Base-by-base conservation (phyloP, 2,113 vertebrate species). In the Melanerpes formicivorus region DNA sequence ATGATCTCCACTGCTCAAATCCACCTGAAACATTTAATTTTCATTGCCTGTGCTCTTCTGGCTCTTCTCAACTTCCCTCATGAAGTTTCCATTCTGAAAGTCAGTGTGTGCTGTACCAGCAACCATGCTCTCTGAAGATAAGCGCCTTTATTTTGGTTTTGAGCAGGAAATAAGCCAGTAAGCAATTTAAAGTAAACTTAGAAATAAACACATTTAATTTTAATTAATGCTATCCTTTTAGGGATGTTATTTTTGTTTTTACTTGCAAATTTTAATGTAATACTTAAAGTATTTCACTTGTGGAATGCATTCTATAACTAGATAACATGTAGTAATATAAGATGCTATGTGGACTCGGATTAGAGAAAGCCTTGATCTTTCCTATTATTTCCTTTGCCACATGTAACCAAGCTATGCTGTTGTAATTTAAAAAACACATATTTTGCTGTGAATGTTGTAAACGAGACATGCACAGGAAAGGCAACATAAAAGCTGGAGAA, bases 21-120 rank as follows among this genome's bases (percentile, higher is more conserved):
- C 1, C 0, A 56, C 58, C 84, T 65, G 70, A 96, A 95, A 94
- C 34, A 78, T 88, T 86, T 84, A 23, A 90, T 91, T 95, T 94
- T 93, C 88, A 80, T 88, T 64, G 54, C 62, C 34, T 88, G 73
- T 54, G 54, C 58, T 94, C 14, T 2, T 32, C 55, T 30, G 23
- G 88, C 59, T 87, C 44, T 62, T 95, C 81, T 87, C 23, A 0
- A 19, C 75, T 92, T 85, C 84, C 69, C 69, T 89, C 60, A 72
- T 70, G 62, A 94, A 79, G 60, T 56, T 70, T 85, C 87, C 89
- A 75, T 65, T 48, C 81, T 69, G 42, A 85, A 27, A 82, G 75
- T 14, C 34, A 52, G 21, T 0, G 2, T 10, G 7, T 16, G 50
- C 26, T 8, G 19, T 30, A 58, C 54, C 74, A 87, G 48, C 37